Evolutionary conservation across 2,797 vertebrate species (phyloP), one percentile per base, ranked within the genome.

Genomic region (Serranus cabrilla): DNA sequence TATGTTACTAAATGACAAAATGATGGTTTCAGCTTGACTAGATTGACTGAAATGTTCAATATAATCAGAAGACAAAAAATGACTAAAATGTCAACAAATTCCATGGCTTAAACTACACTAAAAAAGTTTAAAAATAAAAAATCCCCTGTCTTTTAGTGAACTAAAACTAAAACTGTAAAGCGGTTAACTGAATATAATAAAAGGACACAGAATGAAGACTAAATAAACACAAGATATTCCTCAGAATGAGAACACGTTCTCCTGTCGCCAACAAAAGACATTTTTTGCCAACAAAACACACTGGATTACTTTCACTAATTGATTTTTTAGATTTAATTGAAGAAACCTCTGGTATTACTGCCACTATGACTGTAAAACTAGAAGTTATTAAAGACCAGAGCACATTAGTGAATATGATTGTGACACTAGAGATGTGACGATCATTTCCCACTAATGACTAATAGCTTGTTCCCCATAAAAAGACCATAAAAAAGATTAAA

Each of bases 401-500:
- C 13, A 61, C 42, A 70, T 71, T 54, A 78, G 54, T 42, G 39
- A 51, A 69, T 75, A 71, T 55, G 56, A 80, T 61, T 80, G 34
- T 72, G 51, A 63, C 31, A 70, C n/a, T 16, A 45, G 17, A 65
- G 47, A 72, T 61, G 69, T 60, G 45, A 61, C 51, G 46, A 45
- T 72, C 37, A 40, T 64, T 75, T 67, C 64, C 39, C 51, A 59
- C 46, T 64, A 77, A 71, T 85, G 50, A 74, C 55, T 77, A 61
- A 61, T 40, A 59, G 67, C 64, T 70, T 49, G 77, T 76, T 66
- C 45, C 60, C 40, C 61, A 67, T 82, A 68, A 71, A 69, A 78
- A 71, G 51, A 74, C 49, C 39, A 66, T 69, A 80, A 78, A 81
- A 78, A 74, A 71, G 51, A 72, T 62, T 73, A 82, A 87, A 56